Percentiles rank a stretch among this genome's conserved stretches.
phyloP scores from a whole-genome alignment of 1,140 invertebrate genomes.

The Laupala kohalensis region DNA sequence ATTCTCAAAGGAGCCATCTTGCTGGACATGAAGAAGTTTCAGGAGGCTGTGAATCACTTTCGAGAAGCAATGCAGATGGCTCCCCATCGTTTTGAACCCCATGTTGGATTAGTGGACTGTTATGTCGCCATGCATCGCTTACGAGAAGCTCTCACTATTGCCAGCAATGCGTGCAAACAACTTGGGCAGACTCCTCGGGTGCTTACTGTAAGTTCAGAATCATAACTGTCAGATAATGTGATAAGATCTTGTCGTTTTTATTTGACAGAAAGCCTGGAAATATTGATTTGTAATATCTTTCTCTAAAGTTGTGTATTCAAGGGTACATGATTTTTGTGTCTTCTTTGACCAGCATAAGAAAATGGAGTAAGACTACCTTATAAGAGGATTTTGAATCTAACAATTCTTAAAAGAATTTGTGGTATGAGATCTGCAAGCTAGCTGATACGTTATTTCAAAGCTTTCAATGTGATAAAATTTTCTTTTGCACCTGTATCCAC shows the following conservation, averaged over 20 bases:
- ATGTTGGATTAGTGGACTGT: slow-evolving; percentile 58
- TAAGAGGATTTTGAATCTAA: background rate
- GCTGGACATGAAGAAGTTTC: slow-evolving; percentile 53
- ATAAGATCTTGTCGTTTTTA: no score
- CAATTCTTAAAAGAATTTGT: background rate
- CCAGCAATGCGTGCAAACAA: slow-evolving; percentile 51
- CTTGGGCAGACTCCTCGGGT: slow-evolving; percentile 53
- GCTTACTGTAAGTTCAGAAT: slow-evolving; percentile 44
- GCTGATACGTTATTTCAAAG: no score
- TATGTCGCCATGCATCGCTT: slow-evolving; percentile 49
- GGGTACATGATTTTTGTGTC: no score
- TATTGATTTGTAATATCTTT: no score
- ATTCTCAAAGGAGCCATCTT: slow-evolving; percentile 55
- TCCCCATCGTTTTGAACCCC: slow-evolving; percentile 45
- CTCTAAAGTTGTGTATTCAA: no score
- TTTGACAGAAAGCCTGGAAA: no score
- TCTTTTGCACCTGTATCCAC: no score
- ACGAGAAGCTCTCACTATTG: slow-evolving; percentile 53
- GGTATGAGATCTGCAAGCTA: no score
- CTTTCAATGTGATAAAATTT: no score
- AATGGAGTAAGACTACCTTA: no score
- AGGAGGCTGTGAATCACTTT: slow-evolving; percentile 55
- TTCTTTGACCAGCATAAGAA: no score
- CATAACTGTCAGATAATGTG: no score
- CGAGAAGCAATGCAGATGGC: slow-evolving; percentile 51